A percentile compares a stretch with the other conserved stretches of the same genome.
Evolutionary conservation across 2,888 invertebrate genomes (phyloP).

Genomic region (Campoletis raptor): DNA sequence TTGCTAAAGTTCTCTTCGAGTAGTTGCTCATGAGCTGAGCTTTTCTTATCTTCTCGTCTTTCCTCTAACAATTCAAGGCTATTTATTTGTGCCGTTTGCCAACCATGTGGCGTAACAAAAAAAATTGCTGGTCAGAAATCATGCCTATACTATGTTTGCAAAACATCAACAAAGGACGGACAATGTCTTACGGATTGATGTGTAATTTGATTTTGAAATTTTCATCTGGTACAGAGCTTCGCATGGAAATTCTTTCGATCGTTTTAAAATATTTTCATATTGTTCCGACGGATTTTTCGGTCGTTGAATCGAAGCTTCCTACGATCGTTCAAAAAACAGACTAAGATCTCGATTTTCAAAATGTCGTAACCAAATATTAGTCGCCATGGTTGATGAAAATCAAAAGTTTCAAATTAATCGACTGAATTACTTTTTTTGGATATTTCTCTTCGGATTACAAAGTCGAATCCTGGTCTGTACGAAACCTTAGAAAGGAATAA

Average conservation of each 20-base stretch:
- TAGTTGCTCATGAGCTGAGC: not conserved
- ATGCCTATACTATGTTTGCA: not conserved
- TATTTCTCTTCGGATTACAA: no score
- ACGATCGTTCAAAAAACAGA: no score
- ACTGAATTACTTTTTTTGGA: no score
- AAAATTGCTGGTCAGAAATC: not conserved
- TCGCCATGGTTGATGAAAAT: no score
- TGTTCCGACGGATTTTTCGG: no score
- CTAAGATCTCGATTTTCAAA: no score
- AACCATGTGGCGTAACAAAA: constrained; percentile 18
- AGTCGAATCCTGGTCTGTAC: no score
- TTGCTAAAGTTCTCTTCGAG: constrained; percentile 18
- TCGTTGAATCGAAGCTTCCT: no score
- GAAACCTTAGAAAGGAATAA: no score
- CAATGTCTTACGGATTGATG: not conserved
- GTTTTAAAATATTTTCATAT: not conserved
- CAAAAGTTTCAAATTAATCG: no score
- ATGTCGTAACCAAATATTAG: no score
- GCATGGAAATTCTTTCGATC: no score
- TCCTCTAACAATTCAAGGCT: constrained; percentile 56
- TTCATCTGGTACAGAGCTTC: not conserved
- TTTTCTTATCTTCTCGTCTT: constrained; percentile 28
- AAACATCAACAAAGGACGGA: not conserved
- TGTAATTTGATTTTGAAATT: not conserved
- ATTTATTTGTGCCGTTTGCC: constrained; percentile 43